Evolutionary conservation across 2,113 vertebrate genomes (phyloP), one percentile per base, ranked within the genome.

Genomic region (Ellobius talpinus): DNA sequence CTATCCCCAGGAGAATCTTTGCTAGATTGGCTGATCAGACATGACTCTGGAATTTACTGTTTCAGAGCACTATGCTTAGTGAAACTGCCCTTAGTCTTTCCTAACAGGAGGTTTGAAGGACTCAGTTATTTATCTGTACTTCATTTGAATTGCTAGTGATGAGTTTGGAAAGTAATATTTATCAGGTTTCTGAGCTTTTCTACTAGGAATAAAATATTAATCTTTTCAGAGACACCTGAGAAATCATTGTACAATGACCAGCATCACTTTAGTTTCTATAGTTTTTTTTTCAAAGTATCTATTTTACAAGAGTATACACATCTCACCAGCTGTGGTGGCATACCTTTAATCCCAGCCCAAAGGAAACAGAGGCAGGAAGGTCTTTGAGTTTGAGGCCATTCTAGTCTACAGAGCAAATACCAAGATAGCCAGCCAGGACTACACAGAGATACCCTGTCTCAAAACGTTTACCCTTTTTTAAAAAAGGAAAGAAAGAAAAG

Each of bases 141-240:
- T 21, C 11, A 9, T 90, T 95, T 89, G 36, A 79, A 55, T 95
- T 93, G 47, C 33, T 92, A 61, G 21, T 79, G 70, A 93, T 94
- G 33, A 81, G 7, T 77, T 63, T 12, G 14, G 63, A 82, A 93
- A 92, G 47, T 92, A 90, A 78, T 92, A 7, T 91, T 77, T 93
- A 21, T 70, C 61, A 90, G 39, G 33, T 91, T 96, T 77, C 23
- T 93, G 39, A 50, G 14, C 36, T 95, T 97, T 93, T 31, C 78
- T 92, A 39, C 11, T 94, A 91, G 19, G 65, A 90, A 29, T 58
- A 55, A 90, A 94, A 61, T 52, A 29, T 65, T 31, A 14, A n/a
- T 91, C 39, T 94, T 95, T 90, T 47, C 26, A 92, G 63, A 93
- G 50, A 79, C 39, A 16, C 68, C 72, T 6, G 29, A 65, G 29